Evolutionary conservation across 2,888 invertebrate species (phyloP).

Genomic region (Apoda limacodes): DNA sequence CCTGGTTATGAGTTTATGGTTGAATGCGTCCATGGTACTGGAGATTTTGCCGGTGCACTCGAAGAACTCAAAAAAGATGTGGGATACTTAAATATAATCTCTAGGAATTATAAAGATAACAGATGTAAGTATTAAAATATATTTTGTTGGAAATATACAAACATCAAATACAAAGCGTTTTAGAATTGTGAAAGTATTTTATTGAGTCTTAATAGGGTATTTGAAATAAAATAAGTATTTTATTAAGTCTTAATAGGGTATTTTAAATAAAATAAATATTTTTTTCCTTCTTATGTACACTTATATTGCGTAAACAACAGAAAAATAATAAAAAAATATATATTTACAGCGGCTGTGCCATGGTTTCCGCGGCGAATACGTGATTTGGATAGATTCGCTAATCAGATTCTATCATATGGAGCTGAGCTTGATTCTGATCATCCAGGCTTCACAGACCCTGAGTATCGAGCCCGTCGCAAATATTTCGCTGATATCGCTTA

Average conservation of each 20-base stretch:
- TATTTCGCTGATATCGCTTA: conserved; percentile 97
- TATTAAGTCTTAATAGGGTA: too few relatives aligned
- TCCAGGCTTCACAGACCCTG: conserved; percentile 96
- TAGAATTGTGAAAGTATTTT: too few relatives aligned
- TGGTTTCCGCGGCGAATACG: conserved; percentile 97
- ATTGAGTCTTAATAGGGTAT: too few relatives aligned
- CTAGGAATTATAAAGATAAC: conserved; percentile 88
- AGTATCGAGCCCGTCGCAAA: conserved; percentile 87
- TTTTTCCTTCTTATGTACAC: too few relatives aligned
- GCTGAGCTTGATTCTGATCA: conserved; percentile 95
- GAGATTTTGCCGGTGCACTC: conserved; percentile 81
- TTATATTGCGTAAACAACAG: too few relatives aligned
- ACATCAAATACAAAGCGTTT: too few relatives aligned
- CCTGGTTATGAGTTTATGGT: conserved; percentile 95
- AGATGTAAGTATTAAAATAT: conserved; percentile 68
- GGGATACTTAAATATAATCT: conserved; percentile 87
- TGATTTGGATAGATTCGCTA: conserved; percentile 96
- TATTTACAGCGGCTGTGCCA: conserved; percentile 88
- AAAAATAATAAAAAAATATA: too few relatives aligned
- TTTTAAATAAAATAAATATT: too few relatives aligned
- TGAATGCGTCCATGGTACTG: conserved; percentile 83
- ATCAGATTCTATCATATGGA: conserved; percentile 97
- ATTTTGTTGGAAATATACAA: too few relatives aligned
- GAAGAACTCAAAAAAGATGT: conserved; percentile 78
- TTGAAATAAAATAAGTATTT: too few relatives aligned